These are phyloP conservation scores for Alosa sapidissima DNA, from an alignment of 2,797 vertebrate species.

Conservation along the genomic window DNA sequence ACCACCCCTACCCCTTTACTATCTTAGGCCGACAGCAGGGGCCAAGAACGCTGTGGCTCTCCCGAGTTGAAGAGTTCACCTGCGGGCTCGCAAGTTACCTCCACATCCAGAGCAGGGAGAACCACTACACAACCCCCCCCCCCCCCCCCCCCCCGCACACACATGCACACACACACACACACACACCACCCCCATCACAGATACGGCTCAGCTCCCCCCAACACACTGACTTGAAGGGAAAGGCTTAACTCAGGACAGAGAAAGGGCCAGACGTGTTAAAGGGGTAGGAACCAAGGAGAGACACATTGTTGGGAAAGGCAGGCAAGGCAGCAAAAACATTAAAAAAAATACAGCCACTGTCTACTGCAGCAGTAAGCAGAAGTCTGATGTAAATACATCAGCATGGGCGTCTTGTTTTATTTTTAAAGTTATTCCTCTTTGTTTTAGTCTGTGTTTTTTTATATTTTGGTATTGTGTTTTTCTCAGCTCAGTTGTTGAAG, in stretches of 20 bases:
- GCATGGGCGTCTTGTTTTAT: background rate
- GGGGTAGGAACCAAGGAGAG: background rate
- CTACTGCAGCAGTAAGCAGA: background rate
- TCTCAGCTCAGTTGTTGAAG: background rate
- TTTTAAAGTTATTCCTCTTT: background rate
- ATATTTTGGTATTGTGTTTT: slow-evolving; percentile 1
- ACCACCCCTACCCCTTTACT: background rate
- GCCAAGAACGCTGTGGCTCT: slow-evolving; percentile 19
- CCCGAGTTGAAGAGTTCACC: slow-evolving; percentile 70
- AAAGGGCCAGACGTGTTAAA: background rate
- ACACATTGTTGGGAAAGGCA: background rate
- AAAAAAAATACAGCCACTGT: background rate
- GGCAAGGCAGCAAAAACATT: background rate
- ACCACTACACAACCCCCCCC: background rate
- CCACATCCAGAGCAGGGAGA: slow-evolving; percentile 52
- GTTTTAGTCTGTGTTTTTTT: background rate
- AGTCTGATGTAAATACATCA: background rate
- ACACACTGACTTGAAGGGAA: slow-evolving; percentile 6
- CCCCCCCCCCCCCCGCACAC: too few relatives aligned
- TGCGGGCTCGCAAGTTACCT: slow-evolving; percentile 52
- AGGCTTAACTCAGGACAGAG: background rate
- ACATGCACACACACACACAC: too few relatives aligned
- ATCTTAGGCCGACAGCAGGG: background rate
- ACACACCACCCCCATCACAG: background rate
- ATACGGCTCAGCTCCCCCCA: background rate